phyloP scores from a whole-genome alignment of 2,888 invertebrate genomes.

The Agriopis marginaria region DNA sequence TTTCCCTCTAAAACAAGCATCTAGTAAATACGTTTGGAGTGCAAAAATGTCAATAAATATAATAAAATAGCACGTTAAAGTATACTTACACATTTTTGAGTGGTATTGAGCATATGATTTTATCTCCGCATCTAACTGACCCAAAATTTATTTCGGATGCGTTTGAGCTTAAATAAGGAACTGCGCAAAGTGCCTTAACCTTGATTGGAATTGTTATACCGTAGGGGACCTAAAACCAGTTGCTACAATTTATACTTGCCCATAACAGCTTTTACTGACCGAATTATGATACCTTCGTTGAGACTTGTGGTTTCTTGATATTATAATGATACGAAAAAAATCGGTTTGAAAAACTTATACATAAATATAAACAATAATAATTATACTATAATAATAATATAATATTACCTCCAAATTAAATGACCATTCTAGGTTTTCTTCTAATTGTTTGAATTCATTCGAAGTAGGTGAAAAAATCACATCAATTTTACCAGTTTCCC shows the following conservation, averaged over 20 bases:
- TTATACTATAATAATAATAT: too few relatives aligned
- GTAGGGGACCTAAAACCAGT: constrained; percentile 78
- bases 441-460: constrained; percentile 71
- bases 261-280: background rate
- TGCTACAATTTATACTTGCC: constrained; percentile 6
- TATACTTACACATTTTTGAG: constrained; percentile 86
- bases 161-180: constrained; percentile 82
- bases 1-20: constrained; percentile 76
- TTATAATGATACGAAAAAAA: background rate
- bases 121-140: constrained; percentile 86
- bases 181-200: constrained; percentile 85
- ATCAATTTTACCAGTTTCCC: constrained; percentile 80
- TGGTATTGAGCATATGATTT: constrained; percentile 81
- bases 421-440: constrained; percentile 72
- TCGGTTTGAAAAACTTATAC: too few relatives aligned
- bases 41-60: background rate
- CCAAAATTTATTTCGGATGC: constrained; percentile 82
- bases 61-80: background rate
- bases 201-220: constrained; percentile 87
- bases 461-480: constrained; percentile 83
- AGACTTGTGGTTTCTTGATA: background rate
- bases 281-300: background rate
- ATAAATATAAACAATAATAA: too few relatives aligned
- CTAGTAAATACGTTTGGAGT: background rate
- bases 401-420: constrained; percentile 79